Base-by-base conservation (phyloP, 2,797 vertebrate genomes). In the Zalophus californianus region DNA sequence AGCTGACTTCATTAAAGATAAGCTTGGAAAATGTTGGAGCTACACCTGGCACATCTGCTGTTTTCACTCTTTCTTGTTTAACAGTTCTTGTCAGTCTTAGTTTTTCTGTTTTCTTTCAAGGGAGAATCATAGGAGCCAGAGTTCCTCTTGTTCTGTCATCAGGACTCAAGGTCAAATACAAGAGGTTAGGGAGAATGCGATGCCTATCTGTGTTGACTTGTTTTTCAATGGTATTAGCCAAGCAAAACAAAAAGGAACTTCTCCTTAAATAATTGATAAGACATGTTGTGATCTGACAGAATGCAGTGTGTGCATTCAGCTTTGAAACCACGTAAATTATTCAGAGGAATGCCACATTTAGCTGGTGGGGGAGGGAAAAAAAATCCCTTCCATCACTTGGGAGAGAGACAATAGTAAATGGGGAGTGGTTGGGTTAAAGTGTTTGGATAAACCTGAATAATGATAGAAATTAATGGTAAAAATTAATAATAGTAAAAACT, bases 261-360 rank as follows among this genome's bases (percentile, higher is more conserved):
- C 92, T 96, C 82, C 96, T 96, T 86, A 52, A 86, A 95, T 79
- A 64, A 66, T 90, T 97, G 95, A 66, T 86, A 52, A 29, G 21
- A 62, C 91, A 54, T 66, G 35, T 91, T 97, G 89, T 96, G 97
- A 86, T 23, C 75, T 82, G 93, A 10, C 29, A 97, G 82, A 98
- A 95, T 75, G 84, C 79, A 16, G 23, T 84, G 68, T 86, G 52
- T 96, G 56, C 48, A 87, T 92, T 97, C 90, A 86, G 72, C 84
- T 96, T 90, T 18, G 0, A 96, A 56, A 54, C 66, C 48, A 66
- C 3, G 8, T 98, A 75, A 97, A 96, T 98, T 92, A 97, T 86
- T 96, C 87, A 96, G 35, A 97, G 52, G 56, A 92, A 72, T 85
- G 70, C 85, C 35, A 0, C 3, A 7, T 96, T 95, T 92, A 86